Percentiles rank a stretch among this genome's conserved stretches.
These are phyloP conservation scores for Thysanoteuthis rhombus DNA, from an alignment of 2,888 invertebrate species.

Conservation along the genomic window DNA sequence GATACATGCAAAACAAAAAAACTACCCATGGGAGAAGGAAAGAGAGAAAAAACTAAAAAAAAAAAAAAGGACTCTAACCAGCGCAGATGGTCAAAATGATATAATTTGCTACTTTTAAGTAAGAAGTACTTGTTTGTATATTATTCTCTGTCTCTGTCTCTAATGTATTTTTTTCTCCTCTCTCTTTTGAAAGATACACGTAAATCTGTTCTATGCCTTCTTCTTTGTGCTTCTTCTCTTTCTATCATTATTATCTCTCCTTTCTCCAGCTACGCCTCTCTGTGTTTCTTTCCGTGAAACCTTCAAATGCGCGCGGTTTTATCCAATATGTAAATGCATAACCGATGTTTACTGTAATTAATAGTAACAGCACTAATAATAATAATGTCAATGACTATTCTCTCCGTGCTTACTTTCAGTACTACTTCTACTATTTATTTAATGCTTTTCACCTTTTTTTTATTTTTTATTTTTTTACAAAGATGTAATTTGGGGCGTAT, in stretches of 20 bases:
- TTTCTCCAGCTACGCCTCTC: not conserved
- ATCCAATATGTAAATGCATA: not conserved
- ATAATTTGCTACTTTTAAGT: not conserved
- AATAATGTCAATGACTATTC: not conserved
- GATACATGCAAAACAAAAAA: not conserved
- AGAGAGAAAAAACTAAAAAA: not conserved
- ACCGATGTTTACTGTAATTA: not conserved
- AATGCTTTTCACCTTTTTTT: not conserved
- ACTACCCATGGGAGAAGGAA: not conserved
- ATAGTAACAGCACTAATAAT: not conserved
- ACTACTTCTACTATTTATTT: not conserved
- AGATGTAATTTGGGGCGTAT: not conserved
- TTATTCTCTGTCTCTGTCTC: not conserved
- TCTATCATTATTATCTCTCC: not conserved
- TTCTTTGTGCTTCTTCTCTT: not conserved
- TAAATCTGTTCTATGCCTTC: not conserved
- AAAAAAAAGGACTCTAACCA: not conserved
- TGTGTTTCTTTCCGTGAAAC: not conserved
- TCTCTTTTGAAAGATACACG: not conserved
- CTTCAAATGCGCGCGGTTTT: slow-evolving; percentile 12
- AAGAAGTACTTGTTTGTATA: not conserved
- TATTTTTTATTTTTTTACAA: not conserved
- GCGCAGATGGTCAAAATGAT: not conserved
- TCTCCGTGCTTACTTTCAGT: not conserved
- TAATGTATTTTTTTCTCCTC: not conserved